Base-by-base conservation (phyloP, 2,113 vertebrate genomes). In the Prunella fulvescens region DNA sequence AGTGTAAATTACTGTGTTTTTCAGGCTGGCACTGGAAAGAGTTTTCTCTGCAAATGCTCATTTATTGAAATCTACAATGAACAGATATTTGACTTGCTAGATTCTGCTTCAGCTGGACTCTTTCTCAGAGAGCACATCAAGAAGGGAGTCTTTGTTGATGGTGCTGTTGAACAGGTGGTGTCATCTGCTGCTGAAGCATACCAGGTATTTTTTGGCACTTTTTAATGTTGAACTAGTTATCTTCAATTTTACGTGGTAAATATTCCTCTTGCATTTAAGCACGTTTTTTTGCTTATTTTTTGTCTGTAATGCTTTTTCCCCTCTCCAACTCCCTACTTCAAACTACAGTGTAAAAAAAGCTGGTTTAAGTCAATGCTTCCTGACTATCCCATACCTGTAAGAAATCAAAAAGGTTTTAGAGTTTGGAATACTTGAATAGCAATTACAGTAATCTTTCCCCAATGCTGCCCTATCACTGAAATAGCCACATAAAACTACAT, bases 41-140 rank as follows among this genome's bases (percentile, higher is more conserved):
- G 98, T 91, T 99, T 99, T 96, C 98, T 99, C 44, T 99, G 99
- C 95, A 99, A 99, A 95, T 99, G 99, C 90, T 99, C 99, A 10
- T 99, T 99, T 91, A 99, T 99, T 81, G 99, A 99, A 96, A 99
- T 99, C 92, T 99, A 99, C 98, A 99, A 99, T 4, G 99, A 99
- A 74, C 99, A 99, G 97, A 99, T 99, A 90, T 99, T 98, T 92
- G 99, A 99, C 94, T 98, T 99, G 11, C 93, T 99, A 96, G 99
- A 99, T 96, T 98, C 99, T 8, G 99, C 99, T 15, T 99, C 99
- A 7, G 95, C 98, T 53, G 99, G 98, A 73, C 98, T 99, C 11
- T 99, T 99, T 72, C 97, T 99, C 53, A 97, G 99, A 79, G 99
- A 99, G n/a, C 99, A 99, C 73, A 99, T 99, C 84, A 99, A 99